Base-by-base conservation (phyloP, 2,113 vertebrate species). In the Nyctereutes procyonoides region DNA sequence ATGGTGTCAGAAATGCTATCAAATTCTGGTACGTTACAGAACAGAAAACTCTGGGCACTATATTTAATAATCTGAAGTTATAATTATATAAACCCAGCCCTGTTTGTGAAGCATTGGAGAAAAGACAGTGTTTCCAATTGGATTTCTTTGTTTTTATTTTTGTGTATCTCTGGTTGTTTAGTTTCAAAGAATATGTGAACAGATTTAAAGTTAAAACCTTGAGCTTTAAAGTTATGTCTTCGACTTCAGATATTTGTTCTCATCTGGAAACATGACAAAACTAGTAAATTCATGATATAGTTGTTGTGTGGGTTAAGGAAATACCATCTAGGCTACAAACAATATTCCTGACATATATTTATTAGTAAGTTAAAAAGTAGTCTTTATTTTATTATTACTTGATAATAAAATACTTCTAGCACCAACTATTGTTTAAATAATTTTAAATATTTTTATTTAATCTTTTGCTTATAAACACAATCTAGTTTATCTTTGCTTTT, bases 381-480 rank as follows among this genome's bases (percentile, higher is more conserved):
- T 69, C 48, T n/a, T 56, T 86, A 48, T 58, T 74, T 87, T 56
- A 30, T 26, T 56, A 56, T 55, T 24, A 85, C 48, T 9, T 32
- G 12, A 9, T 35, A 43, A 89, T 32, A 62, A 74, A n/a, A 84
- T 84, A 16, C 85, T 32, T 38, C 24, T n/a, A 73, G 9, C 14
- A 67, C n/a, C 30, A 90, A 9, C n/a, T 92, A 30, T 7, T 58
- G 6, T 65, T 82, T 80, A 38, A 15, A 3, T 73, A 38, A 76
- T 81, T 92, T 89, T 48, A 93, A 95, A 77, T 38, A 74, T 32
- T 53, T 56, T 67, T 65, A 73, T 85, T 84, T 65, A 58, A n/a
- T 58, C 7, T 80, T 80, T 90, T 67, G 35, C 35, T 83, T 83
- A 67, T 76, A 19, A 92, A 58, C 8, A 35, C 56, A 56, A 56